Evolutionary conservation across 2,797 vertebrate species (phyloP).

Genomic region (Eremophila alpestris): DNA sequence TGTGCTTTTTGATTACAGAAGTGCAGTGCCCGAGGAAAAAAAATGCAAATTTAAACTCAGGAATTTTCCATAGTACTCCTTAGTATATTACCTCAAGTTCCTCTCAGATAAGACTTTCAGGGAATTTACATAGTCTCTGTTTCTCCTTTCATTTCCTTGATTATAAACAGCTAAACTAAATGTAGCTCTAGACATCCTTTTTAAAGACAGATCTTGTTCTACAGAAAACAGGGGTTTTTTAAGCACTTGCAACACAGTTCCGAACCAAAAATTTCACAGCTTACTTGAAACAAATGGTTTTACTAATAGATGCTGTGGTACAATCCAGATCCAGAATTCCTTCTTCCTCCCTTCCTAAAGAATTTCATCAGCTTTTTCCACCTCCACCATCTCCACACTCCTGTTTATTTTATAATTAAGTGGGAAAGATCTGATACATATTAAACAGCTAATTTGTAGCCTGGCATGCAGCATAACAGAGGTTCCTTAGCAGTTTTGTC

Average conservation of each 20-base stretch:
- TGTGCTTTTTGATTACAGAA: neutral
- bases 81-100: neutral
- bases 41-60: neutral
- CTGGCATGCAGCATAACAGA: neutral
- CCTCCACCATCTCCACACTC: neutral
- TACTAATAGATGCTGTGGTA: neutral
- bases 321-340: neutral
- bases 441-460: neutral
- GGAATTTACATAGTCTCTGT: neutral
- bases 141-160: neutral
- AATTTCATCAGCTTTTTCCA: neutral
- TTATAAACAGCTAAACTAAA: neutral
- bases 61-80: neutral
- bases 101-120: neutral
- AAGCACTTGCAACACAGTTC: neutral
- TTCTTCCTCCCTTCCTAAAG: neutral
- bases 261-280: neutral
- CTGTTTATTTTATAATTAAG: neutral
- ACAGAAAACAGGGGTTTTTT: neutral
- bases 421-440: neutral
- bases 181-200: neutral
- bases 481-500: neutral
- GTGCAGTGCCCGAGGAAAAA: rapidly evolving
- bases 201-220: neutral
- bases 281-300: neutral